These are phyloP conservation scores for Sitobion miscanthi DNA, from an alignment of 1,140 invertebrate species.

Conservation along the genomic window DNA sequence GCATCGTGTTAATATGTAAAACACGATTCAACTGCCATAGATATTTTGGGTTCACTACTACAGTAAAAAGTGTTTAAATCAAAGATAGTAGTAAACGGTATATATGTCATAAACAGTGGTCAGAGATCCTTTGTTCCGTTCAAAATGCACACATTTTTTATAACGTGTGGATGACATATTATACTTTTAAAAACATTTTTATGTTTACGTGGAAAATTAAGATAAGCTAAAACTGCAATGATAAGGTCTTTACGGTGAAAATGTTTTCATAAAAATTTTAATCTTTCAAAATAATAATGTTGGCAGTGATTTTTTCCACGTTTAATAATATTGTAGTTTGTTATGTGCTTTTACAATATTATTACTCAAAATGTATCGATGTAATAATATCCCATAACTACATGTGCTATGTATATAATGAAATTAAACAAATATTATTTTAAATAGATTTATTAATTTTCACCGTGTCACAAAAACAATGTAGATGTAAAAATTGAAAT, in stretches of 20 bases:
- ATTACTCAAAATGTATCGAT: background rate
- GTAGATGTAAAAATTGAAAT: too few relatives aligned
- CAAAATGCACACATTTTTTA: background rate
- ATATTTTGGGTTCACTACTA: background rate
- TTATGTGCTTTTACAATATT: background rate
- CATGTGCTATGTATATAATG: too few relatives aligned
- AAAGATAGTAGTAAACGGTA: background rate
- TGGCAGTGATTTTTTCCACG: background rate
- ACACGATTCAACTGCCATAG: background rate
- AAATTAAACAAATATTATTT: too few relatives aligned
- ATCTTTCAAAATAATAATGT: background rate
- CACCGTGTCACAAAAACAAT: too few relatives aligned
- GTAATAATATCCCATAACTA: background rate
- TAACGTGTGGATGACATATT: background rate
- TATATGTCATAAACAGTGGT: background rate
- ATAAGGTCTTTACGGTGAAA: background rate
- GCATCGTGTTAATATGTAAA: background rate
- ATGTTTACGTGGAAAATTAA: background rate
- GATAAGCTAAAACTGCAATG: background rate
- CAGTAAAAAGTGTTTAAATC: conserved; percentile 13
- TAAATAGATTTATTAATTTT: too few relatives aligned
- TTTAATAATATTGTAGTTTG: background rate
- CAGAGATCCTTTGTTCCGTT: background rate
- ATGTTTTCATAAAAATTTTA: background rate
- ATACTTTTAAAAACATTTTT: background rate